Conservation (phyloP, 2,797 vertebrate species). For the Chlorospingus flavigularis region DNA sequence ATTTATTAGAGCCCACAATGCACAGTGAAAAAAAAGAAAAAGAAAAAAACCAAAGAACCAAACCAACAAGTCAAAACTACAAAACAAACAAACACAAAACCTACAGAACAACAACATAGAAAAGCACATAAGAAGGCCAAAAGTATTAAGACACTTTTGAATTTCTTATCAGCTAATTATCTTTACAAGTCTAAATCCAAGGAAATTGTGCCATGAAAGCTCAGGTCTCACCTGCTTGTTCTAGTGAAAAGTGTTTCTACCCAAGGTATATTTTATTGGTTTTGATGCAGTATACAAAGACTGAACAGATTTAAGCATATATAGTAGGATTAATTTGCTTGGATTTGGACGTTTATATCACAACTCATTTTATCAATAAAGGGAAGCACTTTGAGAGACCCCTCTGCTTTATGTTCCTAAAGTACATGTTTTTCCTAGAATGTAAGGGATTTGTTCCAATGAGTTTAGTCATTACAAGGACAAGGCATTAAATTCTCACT, state of each 20-base stretch:
- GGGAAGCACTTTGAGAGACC: not conserved
- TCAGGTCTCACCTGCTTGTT: not conserved
- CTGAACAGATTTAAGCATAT: not conserved
- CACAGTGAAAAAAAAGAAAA: no score
- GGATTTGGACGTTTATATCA: not conserved
- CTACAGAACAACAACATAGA: no score
- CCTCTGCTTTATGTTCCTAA: not conserved
- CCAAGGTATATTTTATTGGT: not conserved
- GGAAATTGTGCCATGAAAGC: not conserved
- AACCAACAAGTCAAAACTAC: not conserved
- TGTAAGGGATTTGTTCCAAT: not conserved
- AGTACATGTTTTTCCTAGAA: not conserved
- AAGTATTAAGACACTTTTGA: not conserved
- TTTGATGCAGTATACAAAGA: not conserved
- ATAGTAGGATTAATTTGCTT: not conserved
- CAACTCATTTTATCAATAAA: not conserved
- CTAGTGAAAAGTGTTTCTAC: not conserved
- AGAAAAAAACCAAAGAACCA: fast-evolving
- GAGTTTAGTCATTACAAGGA: not conserved
- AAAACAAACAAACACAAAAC: not conserved
- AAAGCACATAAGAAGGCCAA: not conserved
- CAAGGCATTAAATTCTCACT: not conserved
- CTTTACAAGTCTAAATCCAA: not conserved
- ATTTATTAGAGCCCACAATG: not conserved
- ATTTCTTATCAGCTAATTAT: not conserved